A percentile compares a stretch with the other conserved stretches of the same genome.
phyloP scores from a whole-genome alignment of 1,140 invertebrate genomes.

The Drosophila punjabiensis region DNA sequence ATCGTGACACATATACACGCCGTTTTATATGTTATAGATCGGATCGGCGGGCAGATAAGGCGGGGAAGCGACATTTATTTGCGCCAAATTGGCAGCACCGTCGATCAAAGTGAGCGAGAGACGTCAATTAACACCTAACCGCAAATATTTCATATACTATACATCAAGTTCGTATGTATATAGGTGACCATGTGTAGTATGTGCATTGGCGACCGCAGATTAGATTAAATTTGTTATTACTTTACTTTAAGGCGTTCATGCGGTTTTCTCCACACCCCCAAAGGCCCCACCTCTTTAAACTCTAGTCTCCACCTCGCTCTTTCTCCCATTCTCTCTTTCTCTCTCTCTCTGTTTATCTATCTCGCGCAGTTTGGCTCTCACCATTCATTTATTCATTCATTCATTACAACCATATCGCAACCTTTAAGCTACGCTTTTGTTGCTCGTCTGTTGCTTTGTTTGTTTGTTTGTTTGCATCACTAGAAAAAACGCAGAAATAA shows the following conservation, averaged over 20 bases:
- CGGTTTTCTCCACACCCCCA: constrained; percentile 14
- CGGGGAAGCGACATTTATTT: constrained; percentile 40
- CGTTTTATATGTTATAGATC: constrained; percentile 16
- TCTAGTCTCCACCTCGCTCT: constrained; percentile 20
- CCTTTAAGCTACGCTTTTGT: constrained; percentile 71
- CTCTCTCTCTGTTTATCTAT: constrained; percentile 15
- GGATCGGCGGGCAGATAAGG: constrained; percentile 19
- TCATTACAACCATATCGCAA: constrained; percentile 54
- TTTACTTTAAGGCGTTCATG: constrained; percentile 70
- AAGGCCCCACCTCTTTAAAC: constrained; percentile 38
- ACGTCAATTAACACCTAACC: constrained; percentile 75
- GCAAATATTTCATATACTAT: constrained; percentile 50
- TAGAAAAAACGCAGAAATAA: constrained; percentile 47
- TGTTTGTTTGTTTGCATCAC: constrained; percentile 75
- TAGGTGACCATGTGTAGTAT: constrained; percentile 22
- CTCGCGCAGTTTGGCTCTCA: constrained; percentile 30
- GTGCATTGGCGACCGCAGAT: constrained; percentile 66
- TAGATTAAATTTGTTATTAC: constrained; percentile 81
- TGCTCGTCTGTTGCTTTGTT: constrained; percentile 71
- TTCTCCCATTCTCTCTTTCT: constrained; percentile 5
- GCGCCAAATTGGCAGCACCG: constrained; percentile 57
- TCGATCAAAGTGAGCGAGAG: constrained; percentile 58
- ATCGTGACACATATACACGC: constrained; percentile 30
- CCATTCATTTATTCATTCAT: constrained; percentile 68
- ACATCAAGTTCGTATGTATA: constrained; percentile 22